phyloP scores from a whole-genome alignment of 2,113 vertebrate species.

The Pelmatolapia mariae region DNA sequence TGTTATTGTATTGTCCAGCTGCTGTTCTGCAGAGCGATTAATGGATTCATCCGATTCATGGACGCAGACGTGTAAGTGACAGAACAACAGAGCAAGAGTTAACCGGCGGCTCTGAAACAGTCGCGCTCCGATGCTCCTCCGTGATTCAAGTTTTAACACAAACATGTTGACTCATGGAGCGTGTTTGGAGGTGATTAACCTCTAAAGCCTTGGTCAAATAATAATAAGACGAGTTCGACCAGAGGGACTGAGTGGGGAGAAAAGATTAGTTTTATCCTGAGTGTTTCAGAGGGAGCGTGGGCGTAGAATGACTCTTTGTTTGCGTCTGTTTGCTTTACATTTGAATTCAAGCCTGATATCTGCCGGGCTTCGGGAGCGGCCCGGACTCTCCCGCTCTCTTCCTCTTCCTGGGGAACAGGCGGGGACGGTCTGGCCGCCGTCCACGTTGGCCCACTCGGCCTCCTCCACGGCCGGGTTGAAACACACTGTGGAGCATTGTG shows the following conservation, averaged over 20 bases:
- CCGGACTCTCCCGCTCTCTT: conserved; percentile 32
- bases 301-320: conserved; percentile 31
- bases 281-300: neutral
- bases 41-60: neutral
- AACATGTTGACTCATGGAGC: neutral
- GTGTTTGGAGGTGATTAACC: neutral
- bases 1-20: neutral
- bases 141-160: neutral
- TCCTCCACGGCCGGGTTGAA: neutral
- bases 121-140: neutral
- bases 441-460: conserved; percentile 41
- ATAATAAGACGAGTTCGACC: neutral
- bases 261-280: neutral
- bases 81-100: neutral
- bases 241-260: neutral
- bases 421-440: conserved; percentile 16
- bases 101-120: neutral
- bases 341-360: conserved; percentile 12
- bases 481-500: conserved; percentile 51
- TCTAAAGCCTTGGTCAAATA: neutral
- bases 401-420: conserved; percentile 13
- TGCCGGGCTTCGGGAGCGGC: conserved; percentile 56
- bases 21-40: neutral
- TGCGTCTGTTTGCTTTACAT: conserved; percentile 21
- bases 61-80: neutral